Conservation (phyloP, 2,797 vertebrate genomes). For the Aquila chrysaetos region DNA sequence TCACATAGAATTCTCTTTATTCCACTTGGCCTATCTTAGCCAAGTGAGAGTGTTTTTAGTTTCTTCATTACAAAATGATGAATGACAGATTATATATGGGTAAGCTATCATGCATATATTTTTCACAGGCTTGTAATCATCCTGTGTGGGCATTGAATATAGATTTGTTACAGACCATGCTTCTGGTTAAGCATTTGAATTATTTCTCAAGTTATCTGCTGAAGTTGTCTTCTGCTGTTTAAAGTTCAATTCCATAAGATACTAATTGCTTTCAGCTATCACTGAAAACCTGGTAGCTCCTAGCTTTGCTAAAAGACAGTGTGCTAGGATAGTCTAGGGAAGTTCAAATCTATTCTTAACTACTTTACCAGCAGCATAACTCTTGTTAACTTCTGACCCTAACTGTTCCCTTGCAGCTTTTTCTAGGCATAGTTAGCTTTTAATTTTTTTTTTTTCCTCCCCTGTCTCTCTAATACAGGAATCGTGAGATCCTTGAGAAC, state of each 20-base stretch:
- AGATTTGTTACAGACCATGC: background rate
- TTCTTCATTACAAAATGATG: background rate
- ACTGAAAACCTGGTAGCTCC: background rate
- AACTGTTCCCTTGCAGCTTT: background rate
- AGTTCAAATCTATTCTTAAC: background rate
- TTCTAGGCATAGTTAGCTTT: background rate
- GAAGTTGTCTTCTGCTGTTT: background rate
- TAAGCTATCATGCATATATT: background rate
- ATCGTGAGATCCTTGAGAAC: slow-evolving; percentile 96
- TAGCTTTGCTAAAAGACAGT: background rate
- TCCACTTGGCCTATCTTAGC: background rate
- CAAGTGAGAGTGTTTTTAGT: background rate
- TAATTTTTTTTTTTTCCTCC: background rate
- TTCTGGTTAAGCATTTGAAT: background rate
- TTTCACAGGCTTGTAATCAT: background rate
- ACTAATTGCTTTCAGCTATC: background rate
- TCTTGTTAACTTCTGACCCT: background rate
- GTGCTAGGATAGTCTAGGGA: background rate
- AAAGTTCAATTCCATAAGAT: background rate
- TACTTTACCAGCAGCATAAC: background rate
- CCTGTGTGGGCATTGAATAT: background rate
- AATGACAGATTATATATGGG: background rate
- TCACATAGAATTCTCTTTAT: background rate
- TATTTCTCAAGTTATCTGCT: background rate
- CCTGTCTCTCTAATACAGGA: slow-evolving; percentile 74